Conservation (phyloP, 2,797 vertebrate species). For the Bradypodion pumilum region DNA sequence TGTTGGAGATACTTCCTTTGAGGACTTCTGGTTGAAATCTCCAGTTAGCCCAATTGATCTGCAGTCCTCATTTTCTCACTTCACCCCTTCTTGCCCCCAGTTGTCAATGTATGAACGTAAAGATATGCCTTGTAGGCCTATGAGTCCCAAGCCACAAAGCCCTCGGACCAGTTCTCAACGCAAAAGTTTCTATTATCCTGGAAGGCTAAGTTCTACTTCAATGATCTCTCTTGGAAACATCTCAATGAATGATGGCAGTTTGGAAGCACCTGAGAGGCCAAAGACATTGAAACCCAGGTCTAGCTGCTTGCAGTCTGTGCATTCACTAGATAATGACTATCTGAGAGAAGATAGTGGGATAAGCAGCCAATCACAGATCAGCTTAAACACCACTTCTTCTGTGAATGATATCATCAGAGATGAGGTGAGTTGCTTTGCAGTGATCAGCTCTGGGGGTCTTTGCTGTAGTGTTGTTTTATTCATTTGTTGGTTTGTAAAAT, state of each 20-base stretch:
- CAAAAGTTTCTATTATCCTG: conserved; percentile 72
- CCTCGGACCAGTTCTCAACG: conserved; percentile 73
- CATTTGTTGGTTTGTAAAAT: too few species aligned
- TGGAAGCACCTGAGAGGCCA: conserved; percentile 78
- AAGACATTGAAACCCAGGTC: conserved; percentile 80
- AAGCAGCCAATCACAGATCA: conserved; percentile 76
- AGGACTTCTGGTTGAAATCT: conserved; percentile 68
- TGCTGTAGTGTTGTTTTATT: not conserved
- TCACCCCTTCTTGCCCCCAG: conserved; percentile 68
- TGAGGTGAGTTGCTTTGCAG: conserved; percentile 79
- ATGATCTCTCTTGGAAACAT: conserved; percentile 79
- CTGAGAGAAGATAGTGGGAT: conserved; percentile 73
- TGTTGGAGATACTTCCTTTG: conserved; percentile 60
- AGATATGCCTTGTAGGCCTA: conserved; percentile 81
- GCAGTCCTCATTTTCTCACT: conserved; percentile 53
- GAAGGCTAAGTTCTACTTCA: conserved; percentile 76
- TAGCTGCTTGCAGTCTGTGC: conserved; percentile 75
- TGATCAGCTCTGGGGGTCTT: not conserved
- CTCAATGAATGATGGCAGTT: conserved; percentile 65
- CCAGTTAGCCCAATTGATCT: conserved; percentile 62
- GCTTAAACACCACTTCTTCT: conserved; percentile 74
- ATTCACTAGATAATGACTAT: conserved; percentile 70
- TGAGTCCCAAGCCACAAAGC: conserved; percentile 89
- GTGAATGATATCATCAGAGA: conserved; percentile 70
- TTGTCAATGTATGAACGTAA: conserved; percentile 60